A percentile compares a stretch with the other conserved stretches of the same genome.
Evolutionary conservation across 2,797 vertebrate species (phyloP).

Genomic region (Xyrichtys novacula): DNA sequence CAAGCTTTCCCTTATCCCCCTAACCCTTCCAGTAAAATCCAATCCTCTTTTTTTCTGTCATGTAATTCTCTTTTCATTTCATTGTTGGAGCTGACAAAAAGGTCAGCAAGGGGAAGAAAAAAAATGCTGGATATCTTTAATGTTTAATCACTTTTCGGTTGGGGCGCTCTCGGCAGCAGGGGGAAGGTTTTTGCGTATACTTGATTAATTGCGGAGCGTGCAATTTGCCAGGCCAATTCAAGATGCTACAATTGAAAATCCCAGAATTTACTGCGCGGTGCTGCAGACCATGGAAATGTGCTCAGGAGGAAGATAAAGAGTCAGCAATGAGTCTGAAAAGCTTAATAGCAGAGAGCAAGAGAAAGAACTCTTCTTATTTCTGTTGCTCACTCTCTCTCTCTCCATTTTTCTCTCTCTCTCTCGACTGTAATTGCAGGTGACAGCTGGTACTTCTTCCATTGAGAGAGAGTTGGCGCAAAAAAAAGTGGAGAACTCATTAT

Average conservation of each 20-base stretch:
- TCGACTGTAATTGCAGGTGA: slow-evolving; percentile 74
- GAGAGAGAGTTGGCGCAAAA: slow-evolving; percentile 49
- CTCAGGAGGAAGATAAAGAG: slow-evolving; percentile 62
- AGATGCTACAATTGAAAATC: slow-evolving; percentile 60
- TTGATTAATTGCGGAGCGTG: slow-evolving; percentile 77
- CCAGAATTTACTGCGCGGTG: slow-evolving; percentile 46
- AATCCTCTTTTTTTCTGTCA: slow-evolving; percentile 44
- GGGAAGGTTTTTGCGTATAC: slow-evolving; percentile 49
- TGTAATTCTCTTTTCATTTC: slow-evolving; percentile 70
- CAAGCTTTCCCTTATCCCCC: slow-evolving; percentile 1
- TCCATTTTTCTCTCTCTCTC: slow-evolving; percentile 17
- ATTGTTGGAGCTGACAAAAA: slow-evolving; percentile 72
- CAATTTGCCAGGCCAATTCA: slow-evolving; percentile 67
- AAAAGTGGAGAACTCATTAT: slow-evolving; percentile 64
- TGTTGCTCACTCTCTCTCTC: slow-evolving; percentile 7
- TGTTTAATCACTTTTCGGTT: slow-evolving; percentile 74
- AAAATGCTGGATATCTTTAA: slow-evolving; percentile 62
- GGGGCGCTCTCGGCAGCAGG: slow-evolving; percentile 14
- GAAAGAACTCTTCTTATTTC: slow-evolving; percentile 34
- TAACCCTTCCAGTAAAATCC: not conserved
- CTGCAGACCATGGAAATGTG: slow-evolving; percentile 47
- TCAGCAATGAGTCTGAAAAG: slow-evolving; percentile 58
- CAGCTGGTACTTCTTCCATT: slow-evolving; percentile 71
- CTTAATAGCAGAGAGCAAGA: slow-evolving; percentile 50
- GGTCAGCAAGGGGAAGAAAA: slow-evolving; percentile 39